These are phyloP conservation scores for Varroa destructor DNA, from an alignment of 1,140 invertebrate species.

Conservation along the genomic window DNA sequence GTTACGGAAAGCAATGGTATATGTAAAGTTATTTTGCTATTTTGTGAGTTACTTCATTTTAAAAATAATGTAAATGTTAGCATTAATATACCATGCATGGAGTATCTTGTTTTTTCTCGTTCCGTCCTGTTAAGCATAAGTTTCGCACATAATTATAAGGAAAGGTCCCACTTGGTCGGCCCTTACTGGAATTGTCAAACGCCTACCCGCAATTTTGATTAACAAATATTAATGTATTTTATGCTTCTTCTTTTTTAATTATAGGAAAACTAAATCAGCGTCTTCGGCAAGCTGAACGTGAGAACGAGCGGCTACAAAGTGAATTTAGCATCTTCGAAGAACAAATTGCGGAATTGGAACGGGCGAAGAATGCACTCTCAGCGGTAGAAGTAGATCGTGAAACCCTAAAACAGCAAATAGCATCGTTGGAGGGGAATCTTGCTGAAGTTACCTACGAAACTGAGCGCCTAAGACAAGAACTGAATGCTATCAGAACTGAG, in stretches of 20 bases:
- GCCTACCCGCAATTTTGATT: no score
- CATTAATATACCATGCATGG: no score
- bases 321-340: neutral
- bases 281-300: constrained; percentile 2
- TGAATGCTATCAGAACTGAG: neutral
- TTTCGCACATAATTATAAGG: no score
- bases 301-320: constrained; percentile 11
- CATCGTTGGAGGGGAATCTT: neutral
- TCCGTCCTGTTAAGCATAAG: no score
- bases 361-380: neutral
- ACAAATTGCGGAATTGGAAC: neutral
- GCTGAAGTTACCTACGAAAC: neutral
- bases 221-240: no score
- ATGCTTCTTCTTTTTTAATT: no score
- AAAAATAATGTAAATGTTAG: no score
- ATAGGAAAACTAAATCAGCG: constrained; percentile 12
- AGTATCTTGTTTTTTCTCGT: no score
- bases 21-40: no score
- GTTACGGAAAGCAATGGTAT: constrained; percentile 22
- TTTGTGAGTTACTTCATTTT: no score
- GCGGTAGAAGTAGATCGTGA: neutral
- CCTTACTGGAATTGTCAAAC: no score
- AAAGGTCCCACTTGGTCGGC: no score
- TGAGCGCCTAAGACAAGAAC: neutral
- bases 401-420: neutral